Evolutionary conservation across 1,140 invertebrate species (phyloP), one percentile per base, ranked within the genome.

Genomic region (Drosophila yakuba): DNA sequence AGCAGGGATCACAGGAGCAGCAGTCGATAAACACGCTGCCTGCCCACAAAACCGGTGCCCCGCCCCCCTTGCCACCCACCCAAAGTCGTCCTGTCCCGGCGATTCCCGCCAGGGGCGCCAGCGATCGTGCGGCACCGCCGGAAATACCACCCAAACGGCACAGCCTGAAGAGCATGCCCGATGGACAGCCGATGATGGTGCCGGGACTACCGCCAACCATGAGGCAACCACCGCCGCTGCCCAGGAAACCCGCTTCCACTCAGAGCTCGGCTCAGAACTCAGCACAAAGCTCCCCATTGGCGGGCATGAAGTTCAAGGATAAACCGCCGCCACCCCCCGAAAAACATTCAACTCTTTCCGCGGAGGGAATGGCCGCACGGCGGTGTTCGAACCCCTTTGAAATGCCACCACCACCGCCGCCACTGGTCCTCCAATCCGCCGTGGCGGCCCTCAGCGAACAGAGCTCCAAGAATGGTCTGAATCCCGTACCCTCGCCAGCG

Each of bases 121-220:
- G 78, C 45, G 91, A 90, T 23, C 76, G 91, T 4, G 47, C 79
- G 0, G 81, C 81, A 12, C 91, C 92, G 20, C 92, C 92, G 0
- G 92, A 92, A 59, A 92, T 92, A 60, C 92, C 92, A 12, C 92
- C 92, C 5, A 92, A 92, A 50, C 88, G 92, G 0, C 82, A 91
- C 15, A 92, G 91, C 36, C 58, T 92, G 0, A 92, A 92, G 47
- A 92, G 90, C 38, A 45, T 91, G 50, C 88, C 88, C 14, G 90
- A 91, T 61, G 79, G 88, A 3, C 79, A 84, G 64, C 25, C 62
- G 0, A 77, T 81, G 76, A 54, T 80, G 35, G 76, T 85, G 56
- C 89, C 82, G 0, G 80, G 76, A 0, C 25, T 88, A 52, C 75
- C 83, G 6, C 81, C 74, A 0, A 75, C 89, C 0, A 20, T 78